Evolutionary conservation across 2,888 invertebrate species (phyloP), one percentile per base, ranked within the genome.

Genomic region (Craniophora ligustri): DNA sequence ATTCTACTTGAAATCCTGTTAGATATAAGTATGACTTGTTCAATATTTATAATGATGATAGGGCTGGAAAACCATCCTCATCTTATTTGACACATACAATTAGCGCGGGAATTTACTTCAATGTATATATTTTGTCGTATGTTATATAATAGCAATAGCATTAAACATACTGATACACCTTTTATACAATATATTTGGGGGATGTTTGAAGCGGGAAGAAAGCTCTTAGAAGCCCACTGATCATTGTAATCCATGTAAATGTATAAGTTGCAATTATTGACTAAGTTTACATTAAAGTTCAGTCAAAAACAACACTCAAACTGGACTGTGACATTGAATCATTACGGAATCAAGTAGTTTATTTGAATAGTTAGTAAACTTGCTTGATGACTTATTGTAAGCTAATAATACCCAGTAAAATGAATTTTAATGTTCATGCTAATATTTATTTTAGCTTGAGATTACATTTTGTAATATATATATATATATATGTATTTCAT

Each of bases 71-170:
- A 28, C 46, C 28, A 47, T 47, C 45, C 28, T 39, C 30, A 36
- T 32, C 41, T 45, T 54, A 51, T 47, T 54, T 50, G 45, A 56
- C 58, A 45, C 49, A 53, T 59, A 60, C 40, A 55, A 54, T 50
- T 45, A 55, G 19, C 51, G 50, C 51, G 47, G 44, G 41, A 64
- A 64, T 11, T 38, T 57, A 45, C 26, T 34, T 28, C 30, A 57
- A 44, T 30, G 26, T 3, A 13, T 26, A 42, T 8, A n/a, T 23
- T 42, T 34, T 42, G 15, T 26, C n/a, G 10, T 16, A 26, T 26
- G 26, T 44, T 10, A 16, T 14, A 11, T 10, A 10, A 7, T 14
- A 8, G 11, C 2, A 26, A 5, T 30, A 61, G 16, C 10, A n/a
- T 53, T 21, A 46, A 14, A 32, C 21, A 53, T 21, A 21, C 6